Base-by-base conservation (phyloP, 2,888 invertebrate genomes). In the Malachius bipustulatus region DNA sequence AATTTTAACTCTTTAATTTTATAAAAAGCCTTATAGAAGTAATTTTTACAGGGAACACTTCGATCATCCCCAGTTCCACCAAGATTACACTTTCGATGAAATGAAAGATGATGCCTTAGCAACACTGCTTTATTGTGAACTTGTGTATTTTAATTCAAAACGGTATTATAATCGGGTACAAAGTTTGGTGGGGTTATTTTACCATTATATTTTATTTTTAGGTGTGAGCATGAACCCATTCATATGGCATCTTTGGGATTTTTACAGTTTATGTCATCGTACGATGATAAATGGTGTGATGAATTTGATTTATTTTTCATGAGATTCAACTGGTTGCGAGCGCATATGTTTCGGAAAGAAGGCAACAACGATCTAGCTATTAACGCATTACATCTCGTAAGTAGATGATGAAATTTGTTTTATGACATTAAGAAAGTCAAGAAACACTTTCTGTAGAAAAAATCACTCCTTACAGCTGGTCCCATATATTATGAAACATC, bases 241-340 rank as follows among this genome's bases (percentile, higher is more conserved):
- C 66, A 64, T 24, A 61, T 65, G 4, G 63, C 66, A 27, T 64
- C 65, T 34, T 48, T 69, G 14, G 64, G 63, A 6, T 62, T 64
- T 37, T 54, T 70, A 30, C 64, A 66, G 49, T 57, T 67, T 16
- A 54, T 65, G 2, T 65, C 65, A 37, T 60, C 60, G 6, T 59
- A 64, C 52, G 54, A 61, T 24, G 58, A 63, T 26, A 50, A 66
- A 19, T 64, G 67, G 54, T 57, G 55, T 19, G 59, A 60, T n/a
- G 63, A 67, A 35, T 65, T 63, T 49, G 42, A 52, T 2, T 53
- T 54, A 8, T 66, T 68, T 47, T 62, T 67, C 29, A 54, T 65
- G 10, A 56, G 74, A 36, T 61, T 71, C 15, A 57, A 69, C 30
- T 73, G 73, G 72, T 47, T 73, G 9, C 64, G 70, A 46, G 64